Base-by-base conservation (phyloP, 2,888 invertebrate genomes). In the Fabriciana adippe region DNA sequence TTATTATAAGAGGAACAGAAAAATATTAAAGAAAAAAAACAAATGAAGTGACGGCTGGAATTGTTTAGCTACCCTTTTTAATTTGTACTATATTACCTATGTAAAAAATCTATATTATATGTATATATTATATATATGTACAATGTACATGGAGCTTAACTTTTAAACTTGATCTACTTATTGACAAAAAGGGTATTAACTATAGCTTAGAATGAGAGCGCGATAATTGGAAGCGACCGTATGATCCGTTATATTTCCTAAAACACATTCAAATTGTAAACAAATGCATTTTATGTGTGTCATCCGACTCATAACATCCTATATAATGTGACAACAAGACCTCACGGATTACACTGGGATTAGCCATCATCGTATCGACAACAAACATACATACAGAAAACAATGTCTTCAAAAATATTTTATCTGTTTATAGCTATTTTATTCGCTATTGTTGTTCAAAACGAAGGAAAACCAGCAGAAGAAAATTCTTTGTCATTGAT, bases 231-330 rank as follows among this genome's bases (percentile, higher is more conserved):
- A 87, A 87, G 74, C 81, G 82, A 79, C 79, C 81, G 83, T 78
- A 87, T 86, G 85, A 86, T 79, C 92, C 90, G 91, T 89, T 91
- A 89, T 75, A 78, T 81, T 92, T 90, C 89, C 81, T 84, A 87
- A 85, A 91, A 90, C 84, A 84, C 80, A 80, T 79, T 76, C 73
- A 76, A 75, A 80, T 72, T 77, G 86, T 86, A 88, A 90, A 89
- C 90, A 89, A 78, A 85, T 88, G 89, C 87, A 90, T 79, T 79
- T 76, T 70, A 85, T 86, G 83, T 91, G 89, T 91, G 92, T 90
- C 92, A 90, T 78, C 75, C 75, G 77, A 79, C 67, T 79, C 73
- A 73, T 71, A 72, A 70, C 73, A 76, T 78, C 86, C 80, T 91
- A 91, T 92, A 91, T 85, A 90, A 87, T 79, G 68, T 75, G 72